These are phyloP conservation scores for Drosophila nigromelanica DNA, from an alignment of 1,140 invertebrate genomes.

Conservation along the genomic window DNA sequence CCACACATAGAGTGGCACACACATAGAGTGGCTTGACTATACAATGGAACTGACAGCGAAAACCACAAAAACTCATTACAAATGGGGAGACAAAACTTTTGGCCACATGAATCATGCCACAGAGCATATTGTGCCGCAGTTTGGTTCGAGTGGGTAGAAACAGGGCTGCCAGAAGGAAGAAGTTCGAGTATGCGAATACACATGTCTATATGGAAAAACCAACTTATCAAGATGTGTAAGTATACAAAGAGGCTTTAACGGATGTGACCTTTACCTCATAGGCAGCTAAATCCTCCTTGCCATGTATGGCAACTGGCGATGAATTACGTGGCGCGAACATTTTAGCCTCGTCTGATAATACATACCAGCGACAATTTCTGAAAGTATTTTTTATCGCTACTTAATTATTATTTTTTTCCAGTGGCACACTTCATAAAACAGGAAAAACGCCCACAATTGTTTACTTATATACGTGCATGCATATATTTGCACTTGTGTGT, in stretches of 20 bases:
- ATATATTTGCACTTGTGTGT: constrained; percentile 23
- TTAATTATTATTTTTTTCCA: constrained; percentile 50
- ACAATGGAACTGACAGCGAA: constrained; percentile 35
- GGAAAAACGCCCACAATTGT: constrained; percentile 59
- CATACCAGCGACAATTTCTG: constrained; percentile 49
- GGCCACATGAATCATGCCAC: constrained; percentile 63
- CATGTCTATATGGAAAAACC: not conserved
- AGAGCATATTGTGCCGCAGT: constrained; percentile 27
- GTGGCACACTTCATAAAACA: constrained; percentile 33
- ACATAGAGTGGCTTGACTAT: not conserved
- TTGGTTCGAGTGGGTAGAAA: not conserved
- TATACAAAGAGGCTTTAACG: not conserved
- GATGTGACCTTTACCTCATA: constrained; percentile 77
- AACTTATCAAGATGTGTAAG: not conserved
- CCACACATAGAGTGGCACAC: constrained; percentile 3
- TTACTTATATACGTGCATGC: constrained; percentile 9
- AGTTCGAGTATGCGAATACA: not conserved
- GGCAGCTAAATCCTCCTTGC: constrained; percentile 83
- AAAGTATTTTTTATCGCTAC: constrained; percentile 14
- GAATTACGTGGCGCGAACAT: constrained; percentile 84
- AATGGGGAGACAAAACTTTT: constrained; percentile 69
- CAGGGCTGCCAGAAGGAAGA: not conserved
- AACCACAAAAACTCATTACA: constrained; percentile 77
- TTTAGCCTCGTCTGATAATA: constrained; percentile 40
- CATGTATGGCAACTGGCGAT: constrained; percentile 77